Evolutionary conservation across 2,113 vertebrate genomes (phyloP).

Genomic region (Mixornis gularis): DNA sequence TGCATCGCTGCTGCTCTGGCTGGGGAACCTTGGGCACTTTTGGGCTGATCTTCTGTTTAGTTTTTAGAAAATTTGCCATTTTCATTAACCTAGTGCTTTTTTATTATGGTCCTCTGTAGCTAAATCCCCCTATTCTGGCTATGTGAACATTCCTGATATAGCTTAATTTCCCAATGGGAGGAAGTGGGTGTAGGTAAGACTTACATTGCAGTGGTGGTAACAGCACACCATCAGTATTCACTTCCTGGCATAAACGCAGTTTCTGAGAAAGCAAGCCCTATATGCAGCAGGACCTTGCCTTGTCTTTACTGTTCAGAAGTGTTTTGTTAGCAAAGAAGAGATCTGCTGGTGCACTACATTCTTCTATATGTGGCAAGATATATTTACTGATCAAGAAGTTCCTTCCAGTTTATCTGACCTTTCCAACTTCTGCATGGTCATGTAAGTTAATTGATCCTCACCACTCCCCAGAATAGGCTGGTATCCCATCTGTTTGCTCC

Average conservation of each 20-base stretch:
- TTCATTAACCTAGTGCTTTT: background rate
- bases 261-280: background rate
- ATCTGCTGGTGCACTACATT: background rate
- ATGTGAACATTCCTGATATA: background rate
- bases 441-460: background rate
- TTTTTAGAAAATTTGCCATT: background rate
- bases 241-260: background rate
- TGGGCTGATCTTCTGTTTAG: background rate
- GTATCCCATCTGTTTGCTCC: background rate
- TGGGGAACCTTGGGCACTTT: background rate
- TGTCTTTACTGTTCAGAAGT: background rate
- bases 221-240: background rate
- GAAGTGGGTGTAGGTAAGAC: background rate
- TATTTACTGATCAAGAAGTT: background rate
- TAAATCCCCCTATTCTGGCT: background rate
- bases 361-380: background rate
- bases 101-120: background rate
- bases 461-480: rapidly evolving
- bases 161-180: background rate
- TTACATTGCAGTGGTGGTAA: rapidly evolving
- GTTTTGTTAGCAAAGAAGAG: background rate
- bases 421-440: rapidly evolving
- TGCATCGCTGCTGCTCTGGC: background rate
- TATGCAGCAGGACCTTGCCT: background rate
- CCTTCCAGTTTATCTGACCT: background rate